Base-by-base conservation (phyloP, 2,797 vertebrate species). In the Thalassophryne amazonica region DNA sequence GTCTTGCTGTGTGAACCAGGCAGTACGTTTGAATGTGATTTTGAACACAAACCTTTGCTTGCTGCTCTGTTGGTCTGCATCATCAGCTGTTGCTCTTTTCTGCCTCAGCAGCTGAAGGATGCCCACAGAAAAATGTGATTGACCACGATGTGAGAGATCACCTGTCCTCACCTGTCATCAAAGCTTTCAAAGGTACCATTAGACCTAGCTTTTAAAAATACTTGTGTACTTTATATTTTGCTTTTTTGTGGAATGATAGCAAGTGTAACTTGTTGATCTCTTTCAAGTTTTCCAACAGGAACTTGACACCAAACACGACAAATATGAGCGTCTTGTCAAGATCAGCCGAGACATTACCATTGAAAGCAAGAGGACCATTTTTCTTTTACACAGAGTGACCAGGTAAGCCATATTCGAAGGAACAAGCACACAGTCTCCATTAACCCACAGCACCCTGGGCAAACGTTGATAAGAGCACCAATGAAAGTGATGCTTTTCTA, bases 301-400 rank as follows among this genome's bases (percentile, higher is more conserved):
- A 69, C 91, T 99, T 2, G 97, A 99, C 78, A 92, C 90, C 38
- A 94, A 90, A 62, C 95, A 99, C 0, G 97, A 99, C 68, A 99
- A 96, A 78, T 89, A 99, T 0, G 97, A 99, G 51, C 90, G 95
- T 6, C 92, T 99, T 1, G 94, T 99, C 29, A 99, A 98, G 81
- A 90, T 97, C 68, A 96, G 95, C 60, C 93, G 97, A 25, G 97
- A 99, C 57, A 80, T 98, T 80, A 99, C 97, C 13, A 98, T 99
- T 0, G 97, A 99, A 80, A 99, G 96, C 89, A 99, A 98, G 83
- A 92, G 97, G 70, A 94, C 92, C 0, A 99, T 99, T 76, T 99
- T 99, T 61, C 92, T 99, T 53, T 82, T 99, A 29, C 97, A 98
- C 51, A 91, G 96, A 87, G 93, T 98, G 51, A 95, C 90, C 52